These are phyloP conservation scores for Proisotoma minuta DNA, from an alignment of 2,888 invertebrate genomes.

Conservation along the genomic window DNA sequence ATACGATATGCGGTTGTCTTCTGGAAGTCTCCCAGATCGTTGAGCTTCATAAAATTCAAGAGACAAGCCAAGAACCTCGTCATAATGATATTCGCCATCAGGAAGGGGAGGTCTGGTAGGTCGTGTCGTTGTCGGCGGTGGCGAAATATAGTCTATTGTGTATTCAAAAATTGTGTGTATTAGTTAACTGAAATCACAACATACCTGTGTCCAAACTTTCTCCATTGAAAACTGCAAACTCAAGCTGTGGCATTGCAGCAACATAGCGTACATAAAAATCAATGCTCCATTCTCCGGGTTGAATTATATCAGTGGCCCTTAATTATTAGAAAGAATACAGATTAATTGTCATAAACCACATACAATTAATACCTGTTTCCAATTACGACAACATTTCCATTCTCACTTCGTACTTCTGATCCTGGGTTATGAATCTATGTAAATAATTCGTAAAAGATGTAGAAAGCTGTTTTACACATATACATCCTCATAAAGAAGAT, in stretches of 20 bases:
- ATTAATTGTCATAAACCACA: no score
- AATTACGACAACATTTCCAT: background rate
- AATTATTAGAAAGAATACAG: constrained; percentile 8
- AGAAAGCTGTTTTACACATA: background rate
- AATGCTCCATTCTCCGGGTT: constrained; percentile 8
- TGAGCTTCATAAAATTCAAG: constrained; percentile 59
- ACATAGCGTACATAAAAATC: constrained; percentile 18
- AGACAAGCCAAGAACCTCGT: constrained; percentile 54
- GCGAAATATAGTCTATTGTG: constrained; percentile 7
- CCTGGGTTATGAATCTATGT: constrained; percentile 7
- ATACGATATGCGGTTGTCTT: constrained; percentile 56
- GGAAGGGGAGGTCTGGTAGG: constrained; percentile 13
- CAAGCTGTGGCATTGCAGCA: constrained; percentile 12
- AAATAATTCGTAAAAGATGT: background rate
- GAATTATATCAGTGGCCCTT: constrained; percentile 1
- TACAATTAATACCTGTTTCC: no score
- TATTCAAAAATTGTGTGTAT: background rate
- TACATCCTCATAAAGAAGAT: background rate
- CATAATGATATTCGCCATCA: constrained; percentile 51
- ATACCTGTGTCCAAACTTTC: constrained; percentile 19
- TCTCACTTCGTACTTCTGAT: background rate
- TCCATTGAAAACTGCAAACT: constrained; percentile 25
- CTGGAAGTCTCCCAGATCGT: constrained; percentile 55
- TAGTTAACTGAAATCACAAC: background rate
- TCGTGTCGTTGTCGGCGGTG: constrained; percentile 14